phyloP scores from a whole-genome alignment of 2,113 vertebrate species.

The Mola mola region DNA sequence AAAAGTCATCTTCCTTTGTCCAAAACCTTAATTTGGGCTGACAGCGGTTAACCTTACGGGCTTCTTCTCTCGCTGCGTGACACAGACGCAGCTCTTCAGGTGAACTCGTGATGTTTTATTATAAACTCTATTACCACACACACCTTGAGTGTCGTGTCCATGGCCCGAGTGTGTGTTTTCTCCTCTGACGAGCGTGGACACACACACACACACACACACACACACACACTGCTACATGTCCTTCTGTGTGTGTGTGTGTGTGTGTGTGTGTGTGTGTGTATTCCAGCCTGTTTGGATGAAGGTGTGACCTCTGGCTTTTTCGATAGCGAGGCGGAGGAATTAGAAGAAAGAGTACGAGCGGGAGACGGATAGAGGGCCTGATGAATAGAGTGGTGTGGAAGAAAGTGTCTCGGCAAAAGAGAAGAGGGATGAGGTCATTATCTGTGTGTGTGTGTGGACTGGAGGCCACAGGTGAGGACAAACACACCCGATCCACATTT shows the following conservation, averaged over 20 bases:
- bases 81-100: too few species aligned
- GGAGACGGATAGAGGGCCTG: slow-evolving; percentile 61
- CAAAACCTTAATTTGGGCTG: too few species aligned
- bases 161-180: too few species aligned
- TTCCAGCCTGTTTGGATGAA: slow-evolving; percentile 58
- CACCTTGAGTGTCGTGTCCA: too few species aligned
- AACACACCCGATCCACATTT: slow-evolving; percentile 53
- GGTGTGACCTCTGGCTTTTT: slow-evolving; percentile 72
- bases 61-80: too few species aligned
- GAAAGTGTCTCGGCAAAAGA: slow-evolving; percentile 66
- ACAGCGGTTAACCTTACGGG: too few species aligned
- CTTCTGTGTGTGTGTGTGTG: background rate
- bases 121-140: too few species aligned
- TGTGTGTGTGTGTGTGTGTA: slow-evolving; percentile 5
- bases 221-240: background rate
- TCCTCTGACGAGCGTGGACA: too few species aligned
- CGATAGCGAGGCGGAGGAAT: slow-evolving; percentile 51
- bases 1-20: too few species aligned
- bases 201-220: background rate
- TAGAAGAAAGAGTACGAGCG: slow-evolving; percentile 39
- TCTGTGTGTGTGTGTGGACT: slow-evolving; percentile 20
- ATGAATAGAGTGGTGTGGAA: slow-evolving; percentile 73
- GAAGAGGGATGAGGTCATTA: slow-evolving; percentile 81
- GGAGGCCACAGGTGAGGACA: background rate
- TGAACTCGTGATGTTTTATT: too few species aligned